Percentiles rank a stretch among this genome's conserved stretches.
Evolutionary conservation across 2,113 vertebrate genomes (phyloP).

Genomic region (Gnathonemus echidnorhynchus): DNA sequence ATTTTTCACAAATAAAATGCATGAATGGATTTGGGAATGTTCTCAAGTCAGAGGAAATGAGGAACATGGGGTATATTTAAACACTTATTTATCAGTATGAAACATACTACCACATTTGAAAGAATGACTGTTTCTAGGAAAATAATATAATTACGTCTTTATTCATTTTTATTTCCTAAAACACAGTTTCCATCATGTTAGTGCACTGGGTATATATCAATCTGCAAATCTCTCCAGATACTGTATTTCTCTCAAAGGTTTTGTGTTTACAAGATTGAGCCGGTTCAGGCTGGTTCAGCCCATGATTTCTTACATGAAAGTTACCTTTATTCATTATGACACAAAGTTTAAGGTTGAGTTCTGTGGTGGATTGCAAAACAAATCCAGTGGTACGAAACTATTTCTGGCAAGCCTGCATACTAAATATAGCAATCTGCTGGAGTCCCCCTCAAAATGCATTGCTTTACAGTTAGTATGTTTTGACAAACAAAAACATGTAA

Average conservation of each 20-base stretch:
- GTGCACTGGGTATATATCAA: not conserved
- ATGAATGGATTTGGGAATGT: not conserved
- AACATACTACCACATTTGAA: not conserved
- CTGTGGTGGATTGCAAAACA: conserved; percentile 30
- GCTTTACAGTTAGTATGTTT: conserved; percentile 26
- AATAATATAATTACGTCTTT: not conserved
- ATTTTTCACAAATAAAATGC: conserved; percentile 1
- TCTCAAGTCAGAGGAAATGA: conserved; percentile 5
- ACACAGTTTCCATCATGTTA: not conserved
- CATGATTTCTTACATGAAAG: conserved; percentile 16
- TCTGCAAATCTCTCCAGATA: conserved; percentile 4
- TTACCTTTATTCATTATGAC: conserved; percentile 12
- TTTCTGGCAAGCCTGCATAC: conserved; percentile 35
- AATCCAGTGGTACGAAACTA: conserved; percentile 20
- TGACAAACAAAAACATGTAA: conserved; percentile 40
- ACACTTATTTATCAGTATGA: conserved; percentile 2
- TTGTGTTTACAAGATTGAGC: not conserved
- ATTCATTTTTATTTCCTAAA: not conserved
- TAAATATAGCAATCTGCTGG: conserved; percentile 40
- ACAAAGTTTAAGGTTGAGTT: conserved; percentile 14
- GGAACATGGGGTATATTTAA: conserved; percentile 6
- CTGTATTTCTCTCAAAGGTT: not conserved
- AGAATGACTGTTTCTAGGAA: conserved; percentile 16
- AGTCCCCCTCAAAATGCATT: conserved; percentile 20
- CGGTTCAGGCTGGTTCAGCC: conserved; percentile 3